Evolutionary conservation across 1,140 invertebrate species (phyloP), one percentile per base, ranked within the genome.

Genomic region (Riptortus pedestris): DNA sequence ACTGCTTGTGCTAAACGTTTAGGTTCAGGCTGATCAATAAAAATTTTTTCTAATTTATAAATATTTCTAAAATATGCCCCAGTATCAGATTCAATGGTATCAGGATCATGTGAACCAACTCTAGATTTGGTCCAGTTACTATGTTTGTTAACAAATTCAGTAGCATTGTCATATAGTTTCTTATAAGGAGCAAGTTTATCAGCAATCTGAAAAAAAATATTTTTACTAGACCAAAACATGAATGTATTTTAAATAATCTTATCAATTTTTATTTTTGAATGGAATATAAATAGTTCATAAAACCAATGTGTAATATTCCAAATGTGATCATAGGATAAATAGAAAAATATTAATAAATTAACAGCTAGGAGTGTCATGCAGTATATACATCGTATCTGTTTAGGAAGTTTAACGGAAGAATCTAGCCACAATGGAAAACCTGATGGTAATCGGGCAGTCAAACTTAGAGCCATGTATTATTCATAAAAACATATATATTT

Each of bases 1-100:
- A 87, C 81, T 65, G 79, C 81, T 64, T 79, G 75, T 7, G 85
- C 84, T 1, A 91, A 75, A 60, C 80, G 79, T 67, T 76, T 78
- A 1, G 85, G 79, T 0, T 77, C 77, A 0, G 88, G 89, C 64
- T 79, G 74, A 68, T 81, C 79, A 12, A 87, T 77, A 76, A 98
- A 95, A 24, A 79, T 78, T 73, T 93, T 94, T 71, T 96, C 92
- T 66, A 96, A 76, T 73, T 93, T 96, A 66, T 87, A 90, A 31
- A 96, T 80, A 45, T 83, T 83, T 65, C 91, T 82, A 75, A 87
- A 93, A 67, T 85, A 86, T 66, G 84, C 85, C 31, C 81, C 82
- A 0, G 92, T 86, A 66, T 94, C 90, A 14, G 79, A 74, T 62
- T 96, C 92, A 38, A 97, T 95, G 29, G 83, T 79, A 74, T 96